Conservation (phyloP, 2,797 vertebrate genomes). For the Perodicticus potto region DNA sequence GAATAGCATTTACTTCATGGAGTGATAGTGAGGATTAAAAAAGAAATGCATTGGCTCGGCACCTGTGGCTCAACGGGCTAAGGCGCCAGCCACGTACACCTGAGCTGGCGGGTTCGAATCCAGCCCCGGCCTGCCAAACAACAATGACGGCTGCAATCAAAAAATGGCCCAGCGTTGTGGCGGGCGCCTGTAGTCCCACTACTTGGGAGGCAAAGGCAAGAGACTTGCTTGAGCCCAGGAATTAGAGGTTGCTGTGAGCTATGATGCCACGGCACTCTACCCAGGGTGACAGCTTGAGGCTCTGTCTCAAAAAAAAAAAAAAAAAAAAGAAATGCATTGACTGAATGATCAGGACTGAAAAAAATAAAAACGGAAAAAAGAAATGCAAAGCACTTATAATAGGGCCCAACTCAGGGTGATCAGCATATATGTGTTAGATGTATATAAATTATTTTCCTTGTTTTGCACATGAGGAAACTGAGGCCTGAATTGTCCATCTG, state of each 20-base stretch:
- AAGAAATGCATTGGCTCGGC: background rate
- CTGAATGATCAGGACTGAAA: background rate
- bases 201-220: no score
- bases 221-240: no score
- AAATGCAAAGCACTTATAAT: background rate
- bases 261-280: no score
- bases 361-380: background rate
- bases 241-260: no score
- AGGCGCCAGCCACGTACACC: no score
- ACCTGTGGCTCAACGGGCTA: no score
- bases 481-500: background rate
- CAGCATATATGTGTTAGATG: background rate
- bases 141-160: no score
- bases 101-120: no score
- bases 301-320: background rate
- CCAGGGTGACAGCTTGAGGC: no score
- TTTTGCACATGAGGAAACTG: background rate
- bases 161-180: no score
- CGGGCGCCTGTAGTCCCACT: no score
- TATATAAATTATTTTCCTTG: background rate
- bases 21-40: background rate
- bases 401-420: background rate
- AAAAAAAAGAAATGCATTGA: background rate
- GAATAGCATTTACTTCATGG: background rate
- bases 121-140: no score